Conservation (phyloP, 2,888 invertebrate species). For the Nymphalis polychloros region DNA sequence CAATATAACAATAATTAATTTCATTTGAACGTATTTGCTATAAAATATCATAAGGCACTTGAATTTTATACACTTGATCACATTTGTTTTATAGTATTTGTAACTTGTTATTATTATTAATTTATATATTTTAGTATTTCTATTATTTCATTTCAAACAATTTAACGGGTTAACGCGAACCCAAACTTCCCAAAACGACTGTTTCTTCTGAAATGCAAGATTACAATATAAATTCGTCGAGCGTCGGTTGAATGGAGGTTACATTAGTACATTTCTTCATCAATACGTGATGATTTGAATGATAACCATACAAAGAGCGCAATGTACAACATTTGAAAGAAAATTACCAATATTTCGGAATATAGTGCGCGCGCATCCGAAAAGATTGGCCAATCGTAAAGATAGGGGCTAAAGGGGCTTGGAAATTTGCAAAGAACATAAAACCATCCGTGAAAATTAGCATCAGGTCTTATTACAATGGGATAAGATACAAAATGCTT, state of each 20-base stretch:
- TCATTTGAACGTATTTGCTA: not conserved
- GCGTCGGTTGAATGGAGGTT: not conserved
- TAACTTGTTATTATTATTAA: slow-evolving; percentile 2
- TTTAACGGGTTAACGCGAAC: slow-evolving; percentile 15
- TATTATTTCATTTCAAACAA: slow-evolving; percentile 1
- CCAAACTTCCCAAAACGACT: slow-evolving; percentile 19
- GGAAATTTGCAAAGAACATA: slow-evolving; percentile 31
- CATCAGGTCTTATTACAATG: not conserved
- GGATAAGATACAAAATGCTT: slow-evolving; percentile 9
- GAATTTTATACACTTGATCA: not conserved
- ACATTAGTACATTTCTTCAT: not conserved
- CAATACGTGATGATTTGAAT: not conserved
- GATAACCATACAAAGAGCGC: slow-evolving; percentile 26
- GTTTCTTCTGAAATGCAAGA: slow-evolving; percentile 9
- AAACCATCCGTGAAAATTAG: not conserved
- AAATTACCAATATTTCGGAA: slow-evolving; percentile 3
- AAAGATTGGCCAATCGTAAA: slow-evolving; percentile 53
- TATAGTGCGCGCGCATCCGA: slow-evolving; percentile 55
- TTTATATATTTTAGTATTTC: not conserved
- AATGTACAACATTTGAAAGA: slow-evolving; percentile 33
- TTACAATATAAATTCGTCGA: not conserved
- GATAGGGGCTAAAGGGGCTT: slow-evolving; percentile 51
- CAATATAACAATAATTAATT: not conserved
- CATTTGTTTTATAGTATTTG: not conserved
- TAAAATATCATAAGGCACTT: slow-evolving; percentile 13